phyloP scores from a whole-genome alignment of 2,888 invertebrate species.

The Parnassius mnemosyne region DNA sequence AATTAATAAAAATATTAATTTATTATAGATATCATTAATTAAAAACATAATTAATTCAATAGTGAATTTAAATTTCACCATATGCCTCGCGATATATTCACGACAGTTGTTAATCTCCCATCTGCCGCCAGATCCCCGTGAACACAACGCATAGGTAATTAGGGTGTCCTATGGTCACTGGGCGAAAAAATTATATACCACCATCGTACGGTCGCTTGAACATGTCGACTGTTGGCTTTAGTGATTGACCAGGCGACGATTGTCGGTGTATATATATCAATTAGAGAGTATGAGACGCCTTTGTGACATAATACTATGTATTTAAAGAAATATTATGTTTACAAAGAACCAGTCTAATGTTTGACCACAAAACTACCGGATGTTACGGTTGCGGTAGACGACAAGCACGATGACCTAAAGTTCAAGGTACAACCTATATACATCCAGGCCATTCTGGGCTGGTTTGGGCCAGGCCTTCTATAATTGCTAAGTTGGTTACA shows the following conservation, averaged over 20 bases:
- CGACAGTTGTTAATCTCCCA: slow-evolving; percentile 21
- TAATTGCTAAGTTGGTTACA: no score
- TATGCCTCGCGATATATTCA: slow-evolving; percentile 7
- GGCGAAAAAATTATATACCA: slow-evolving; percentile 34
- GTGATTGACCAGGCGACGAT: slow-evolving; percentile 1
- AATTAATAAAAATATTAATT: no score
- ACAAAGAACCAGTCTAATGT: no score
- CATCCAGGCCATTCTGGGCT: no score
- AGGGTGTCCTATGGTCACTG: slow-evolving; percentile 39
- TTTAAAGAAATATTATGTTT: no score
- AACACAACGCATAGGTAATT: slow-evolving; percentile 30
- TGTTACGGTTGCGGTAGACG: no score
- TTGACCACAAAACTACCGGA: no score
- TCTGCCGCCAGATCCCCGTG: slow-evolving; percentile 27
- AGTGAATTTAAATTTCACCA: neutral
- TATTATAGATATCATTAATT: neutral
- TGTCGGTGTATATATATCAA: neutral
- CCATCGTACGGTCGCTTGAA: slow-evolving; percentile 25
- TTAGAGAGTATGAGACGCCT: neutral
- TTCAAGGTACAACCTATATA: no score
- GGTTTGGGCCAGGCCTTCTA: no score
- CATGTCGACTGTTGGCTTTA: slow-evolving; percentile 15
- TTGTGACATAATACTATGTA: neutral
- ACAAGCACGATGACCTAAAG: no score
- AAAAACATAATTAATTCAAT: neutral